A percentile compares a stretch with the other conserved stretches of the same genome.
Evolutionary conservation across 2,888 invertebrate species (phyloP).

Genomic region (Lasiommata megera): DNA sequence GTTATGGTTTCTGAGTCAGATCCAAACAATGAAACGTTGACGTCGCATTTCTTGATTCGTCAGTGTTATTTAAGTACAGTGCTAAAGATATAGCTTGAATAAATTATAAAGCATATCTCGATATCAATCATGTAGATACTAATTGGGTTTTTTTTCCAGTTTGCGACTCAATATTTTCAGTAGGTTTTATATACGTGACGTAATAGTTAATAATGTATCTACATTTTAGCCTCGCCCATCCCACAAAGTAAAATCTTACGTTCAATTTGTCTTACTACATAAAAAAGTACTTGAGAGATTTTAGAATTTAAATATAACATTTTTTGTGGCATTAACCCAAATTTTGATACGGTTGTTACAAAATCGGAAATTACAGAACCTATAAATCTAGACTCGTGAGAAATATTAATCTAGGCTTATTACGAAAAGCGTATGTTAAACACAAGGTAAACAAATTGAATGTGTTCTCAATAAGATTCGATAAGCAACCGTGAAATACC

Average conservation of each 20-base stretch:
- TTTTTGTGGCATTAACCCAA: not conserved
- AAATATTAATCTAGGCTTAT: too few relatives aligned
- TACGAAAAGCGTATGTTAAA: not conserved
- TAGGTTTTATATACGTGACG: not conserved
- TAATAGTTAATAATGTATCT: not conserved
- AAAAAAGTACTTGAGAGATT: too few relatives aligned
- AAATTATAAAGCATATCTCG: too few relatives aligned
- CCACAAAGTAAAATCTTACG: too few relatives aligned
- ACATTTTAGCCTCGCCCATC: too few relatives aligned
- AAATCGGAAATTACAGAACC: not conserved
- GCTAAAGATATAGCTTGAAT: too few relatives aligned
- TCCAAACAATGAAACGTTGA: not conserved
- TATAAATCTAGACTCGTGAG: not conserved
- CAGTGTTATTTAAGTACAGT: not conserved
- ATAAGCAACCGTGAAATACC: constrained; percentile 8
- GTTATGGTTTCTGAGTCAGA: not conserved
- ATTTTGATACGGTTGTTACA: not conserved
- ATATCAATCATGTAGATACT: too few relatives aligned
- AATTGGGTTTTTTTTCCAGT: not conserved
- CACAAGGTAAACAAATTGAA: not conserved
- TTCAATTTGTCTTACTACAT: too few relatives aligned
- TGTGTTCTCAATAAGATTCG: constrained; percentile 6
- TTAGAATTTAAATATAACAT: not conserved
- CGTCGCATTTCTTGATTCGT: not conserved
- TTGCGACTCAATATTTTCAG: not conserved